Conservation (phyloP, 2,797 vertebrate species). For the Sebastes minor region DNA sequence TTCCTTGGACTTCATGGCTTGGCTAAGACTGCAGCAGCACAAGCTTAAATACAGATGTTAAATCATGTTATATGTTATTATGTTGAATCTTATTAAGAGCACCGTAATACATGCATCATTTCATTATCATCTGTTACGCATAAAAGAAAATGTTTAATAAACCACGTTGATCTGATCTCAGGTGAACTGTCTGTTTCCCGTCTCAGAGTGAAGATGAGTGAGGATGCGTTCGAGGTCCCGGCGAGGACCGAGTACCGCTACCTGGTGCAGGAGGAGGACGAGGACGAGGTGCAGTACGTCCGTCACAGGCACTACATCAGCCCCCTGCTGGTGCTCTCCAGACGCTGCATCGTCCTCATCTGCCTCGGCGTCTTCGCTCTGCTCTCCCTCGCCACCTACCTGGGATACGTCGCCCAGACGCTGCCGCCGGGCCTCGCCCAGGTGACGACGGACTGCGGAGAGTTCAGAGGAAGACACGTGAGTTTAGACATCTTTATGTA, state of each 20-base stretch:
- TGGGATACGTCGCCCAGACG: slow-evolving; percentile 80
- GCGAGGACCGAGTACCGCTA: slow-evolving; percentile 82
- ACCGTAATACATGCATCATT: too few species aligned
- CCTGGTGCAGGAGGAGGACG: slow-evolving; percentile 80
- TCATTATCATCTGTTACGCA: too few species aligned
- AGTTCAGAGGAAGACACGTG: slow-evolving; percentile 64
- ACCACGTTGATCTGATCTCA: too few species aligned
- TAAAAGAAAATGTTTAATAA: too few species aligned
- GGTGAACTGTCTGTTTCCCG: not conserved
- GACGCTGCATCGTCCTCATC: slow-evolving; percentile 77
- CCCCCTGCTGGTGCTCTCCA: slow-evolving; percentile 77
- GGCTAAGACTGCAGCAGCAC: too few species aligned
- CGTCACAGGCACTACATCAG: slow-evolving; percentile 76
- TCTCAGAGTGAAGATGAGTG: slow-evolving; percentile 73
- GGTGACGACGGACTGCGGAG: slow-evolving; percentile 73
- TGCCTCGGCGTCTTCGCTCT: slow-evolving; percentile 62
- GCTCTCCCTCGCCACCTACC: slow-evolving; percentile 74
- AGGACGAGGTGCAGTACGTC: slow-evolving; percentile 74
- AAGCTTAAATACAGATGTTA: too few species aligned
- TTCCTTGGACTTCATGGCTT: too few species aligned
- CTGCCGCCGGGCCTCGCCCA: slow-evolving; percentile 55
- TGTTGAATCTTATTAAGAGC: too few species aligned
- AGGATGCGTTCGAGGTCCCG: slow-evolving; percentile 77
- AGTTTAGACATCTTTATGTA: slow-evolving; percentile 16
- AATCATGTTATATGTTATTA: too few species aligned